Evolutionary conservation across 2,797 vertebrate genomes (phyloP).

Genomic region (Euthynnus affinis): DNA sequence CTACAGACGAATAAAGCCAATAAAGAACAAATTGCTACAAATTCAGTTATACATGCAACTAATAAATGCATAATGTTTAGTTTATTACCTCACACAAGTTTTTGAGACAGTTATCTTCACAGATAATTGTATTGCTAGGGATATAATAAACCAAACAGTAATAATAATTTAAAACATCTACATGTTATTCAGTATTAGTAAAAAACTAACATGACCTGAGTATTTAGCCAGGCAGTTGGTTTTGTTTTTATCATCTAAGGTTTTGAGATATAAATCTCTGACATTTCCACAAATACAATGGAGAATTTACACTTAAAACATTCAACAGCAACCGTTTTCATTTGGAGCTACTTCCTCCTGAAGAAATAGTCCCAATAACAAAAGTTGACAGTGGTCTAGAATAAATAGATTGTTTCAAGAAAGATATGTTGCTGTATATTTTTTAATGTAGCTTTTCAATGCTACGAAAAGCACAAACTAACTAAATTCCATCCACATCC

Average conservation of each 20-base stretch:
- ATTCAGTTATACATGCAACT: background rate
- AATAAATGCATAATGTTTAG: background rate
- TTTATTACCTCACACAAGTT: background rate
- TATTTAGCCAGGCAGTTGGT: too few species aligned
- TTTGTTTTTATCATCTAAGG: background rate
- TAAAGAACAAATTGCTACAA: background rate
- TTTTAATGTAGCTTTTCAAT: slow-evolving; percentile 7
- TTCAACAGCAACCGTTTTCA: background rate
- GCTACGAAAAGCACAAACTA: background rate
- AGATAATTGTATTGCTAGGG: background rate
- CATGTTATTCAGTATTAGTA: too few species aligned
- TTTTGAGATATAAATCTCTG: background rate
- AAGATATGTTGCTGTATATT: background rate
- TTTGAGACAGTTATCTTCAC: background rate
- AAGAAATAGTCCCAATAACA: background rate
- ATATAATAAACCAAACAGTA: background rate
- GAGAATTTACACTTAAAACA: too few species aligned
- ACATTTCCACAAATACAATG: background rate
- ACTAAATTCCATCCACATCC: background rate
- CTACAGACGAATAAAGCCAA: background rate
- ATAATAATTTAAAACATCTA: background rate
- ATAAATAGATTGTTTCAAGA: background rate
- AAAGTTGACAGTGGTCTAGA: background rate
- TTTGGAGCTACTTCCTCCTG: background rate
- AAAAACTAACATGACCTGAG: too few species aligned